Evolutionary conservation across 2,888 invertebrate species (phyloP).

Genomic region (Coelinius sp.): DNA sequence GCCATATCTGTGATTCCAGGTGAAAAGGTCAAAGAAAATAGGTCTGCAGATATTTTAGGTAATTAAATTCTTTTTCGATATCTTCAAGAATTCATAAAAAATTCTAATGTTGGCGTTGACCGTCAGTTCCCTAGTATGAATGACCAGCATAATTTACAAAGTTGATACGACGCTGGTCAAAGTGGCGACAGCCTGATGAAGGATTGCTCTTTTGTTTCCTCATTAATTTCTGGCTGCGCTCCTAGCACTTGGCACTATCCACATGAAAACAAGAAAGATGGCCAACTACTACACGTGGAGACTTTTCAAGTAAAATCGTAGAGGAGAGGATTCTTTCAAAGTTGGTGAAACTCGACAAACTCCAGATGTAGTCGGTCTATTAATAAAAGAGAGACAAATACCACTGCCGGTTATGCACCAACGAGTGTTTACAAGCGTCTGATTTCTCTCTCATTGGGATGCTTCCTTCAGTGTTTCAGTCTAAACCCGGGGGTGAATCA

Average conservation of each 20-base stretch:
- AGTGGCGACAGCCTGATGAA: conserved; percentile 38
- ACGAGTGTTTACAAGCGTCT: conserved; percentile 40
- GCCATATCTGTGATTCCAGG: no score
- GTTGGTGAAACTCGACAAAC: conserved; percentile 36
- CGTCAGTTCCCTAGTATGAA: background rate
- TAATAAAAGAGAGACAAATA: conserved; percentile 42
- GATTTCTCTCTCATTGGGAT: conserved; percentile 20
- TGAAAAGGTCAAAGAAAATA: no score
- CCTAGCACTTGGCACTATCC: conserved; percentile 9
- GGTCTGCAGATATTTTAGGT: no score
- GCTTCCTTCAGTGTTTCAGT: background rate
- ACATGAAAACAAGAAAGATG: background rate
- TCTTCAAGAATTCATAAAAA: background rate
- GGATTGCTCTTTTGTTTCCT: conserved; percentile 19
- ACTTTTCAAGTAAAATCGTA: background rate
- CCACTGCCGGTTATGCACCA: background rate
- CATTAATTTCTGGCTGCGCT: conserved; percentile 21
- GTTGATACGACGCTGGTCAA: conserved; percentile 14
- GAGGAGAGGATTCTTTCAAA: conserved; percentile 23
- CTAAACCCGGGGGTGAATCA: conserved; percentile 28
- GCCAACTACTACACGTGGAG: background rate
- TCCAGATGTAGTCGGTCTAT: conserved; percentile 42
- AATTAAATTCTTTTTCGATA: background rate
- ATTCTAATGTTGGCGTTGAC: background rate
- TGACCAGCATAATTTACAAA: background rate